These are phyloP conservation scores for Eumerus sabulonum DNA, from an alignment of 2,888 invertebrate genomes.

Conservation along the genomic window DNA sequence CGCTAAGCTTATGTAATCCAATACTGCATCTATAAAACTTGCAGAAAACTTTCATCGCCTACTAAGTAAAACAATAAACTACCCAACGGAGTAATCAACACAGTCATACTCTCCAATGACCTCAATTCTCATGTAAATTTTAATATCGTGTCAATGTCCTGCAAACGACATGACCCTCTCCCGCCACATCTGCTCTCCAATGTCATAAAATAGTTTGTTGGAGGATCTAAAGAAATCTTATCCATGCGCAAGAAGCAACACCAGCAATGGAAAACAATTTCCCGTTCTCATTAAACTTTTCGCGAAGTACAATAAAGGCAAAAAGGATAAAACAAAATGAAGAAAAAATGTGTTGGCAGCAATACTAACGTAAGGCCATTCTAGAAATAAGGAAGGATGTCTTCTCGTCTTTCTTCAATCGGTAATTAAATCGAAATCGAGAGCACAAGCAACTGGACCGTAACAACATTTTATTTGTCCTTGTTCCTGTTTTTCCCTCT, in stretches of 20 bases:
- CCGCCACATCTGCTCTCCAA: background rate
- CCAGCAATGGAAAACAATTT: slow-evolving; percentile 11
- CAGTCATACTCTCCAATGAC: background rate
- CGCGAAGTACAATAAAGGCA: background rate
- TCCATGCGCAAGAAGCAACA: background rate
- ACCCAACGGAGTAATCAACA: slow-evolving; percentile 2
- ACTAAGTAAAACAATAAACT: slow-evolving; percentile 1
- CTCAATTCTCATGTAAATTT: slow-evolving; percentile 13
- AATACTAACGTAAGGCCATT: slow-evolving; percentile 30
- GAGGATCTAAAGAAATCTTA: slow-evolving; percentile 12
- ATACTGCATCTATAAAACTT: too few species aligned
- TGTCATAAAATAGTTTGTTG: too few species aligned
- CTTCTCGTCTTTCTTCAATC: too few species aligned
- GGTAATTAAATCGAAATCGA: background rate
- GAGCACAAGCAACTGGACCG: too few species aligned
- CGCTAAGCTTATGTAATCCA: slow-evolving; percentile 1
- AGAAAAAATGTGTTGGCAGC: slow-evolving; percentile 6
- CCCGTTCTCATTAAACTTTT: slow-evolving; percentile 23
- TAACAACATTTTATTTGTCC: too few species aligned
- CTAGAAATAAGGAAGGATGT: too few species aligned
- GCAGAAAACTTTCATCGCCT: slow-evolving; percentile 1
- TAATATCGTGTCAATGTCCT: slow-evolving; percentile 36
- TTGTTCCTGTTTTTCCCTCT: too few species aligned
- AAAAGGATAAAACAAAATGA: background rate
- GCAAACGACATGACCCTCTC: slow-evolving; percentile 16